These are phyloP conservation scores for Axis porcinus DNA, from an alignment of 2,113 vertebrate species.

Conservation along the genomic window DNA sequence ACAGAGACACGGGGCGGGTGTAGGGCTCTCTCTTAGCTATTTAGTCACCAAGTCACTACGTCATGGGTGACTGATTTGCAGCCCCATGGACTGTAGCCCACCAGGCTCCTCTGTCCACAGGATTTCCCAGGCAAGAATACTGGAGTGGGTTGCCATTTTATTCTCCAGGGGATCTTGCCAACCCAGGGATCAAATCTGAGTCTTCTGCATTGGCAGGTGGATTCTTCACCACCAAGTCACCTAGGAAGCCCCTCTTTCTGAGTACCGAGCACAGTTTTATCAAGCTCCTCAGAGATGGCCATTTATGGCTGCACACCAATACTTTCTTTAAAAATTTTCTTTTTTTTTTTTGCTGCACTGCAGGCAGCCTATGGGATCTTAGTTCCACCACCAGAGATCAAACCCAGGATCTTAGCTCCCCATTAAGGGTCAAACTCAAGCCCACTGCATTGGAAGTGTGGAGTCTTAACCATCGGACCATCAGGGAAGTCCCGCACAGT, in stretches of 20 bases:
- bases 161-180: background rate
- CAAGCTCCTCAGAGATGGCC: background rate
- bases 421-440: background rate
- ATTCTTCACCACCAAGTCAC: background rate
- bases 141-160: background rate
- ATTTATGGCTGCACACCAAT: background rate
- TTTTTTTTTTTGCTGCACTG: background rate
- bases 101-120: background rate
- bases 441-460: background rate
- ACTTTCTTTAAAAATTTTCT: background rate
- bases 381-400: background rate
- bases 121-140: background rate
- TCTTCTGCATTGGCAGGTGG: background rate
- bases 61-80: background rate
- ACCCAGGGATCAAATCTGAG: background rate
- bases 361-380: background rate
- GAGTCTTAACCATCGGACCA: background rate
- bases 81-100: background rate
- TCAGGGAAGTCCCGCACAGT: background rate
- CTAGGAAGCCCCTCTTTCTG: background rate
- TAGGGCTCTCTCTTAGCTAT: background rate
- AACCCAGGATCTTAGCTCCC: background rate
- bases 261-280: background rate
- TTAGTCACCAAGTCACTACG: background rate
- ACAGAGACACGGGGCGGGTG: no score